Evolutionary conservation across 1,140 invertebrate genomes (phyloP).

Genomic region (Anastrepha ludens): DNA sequence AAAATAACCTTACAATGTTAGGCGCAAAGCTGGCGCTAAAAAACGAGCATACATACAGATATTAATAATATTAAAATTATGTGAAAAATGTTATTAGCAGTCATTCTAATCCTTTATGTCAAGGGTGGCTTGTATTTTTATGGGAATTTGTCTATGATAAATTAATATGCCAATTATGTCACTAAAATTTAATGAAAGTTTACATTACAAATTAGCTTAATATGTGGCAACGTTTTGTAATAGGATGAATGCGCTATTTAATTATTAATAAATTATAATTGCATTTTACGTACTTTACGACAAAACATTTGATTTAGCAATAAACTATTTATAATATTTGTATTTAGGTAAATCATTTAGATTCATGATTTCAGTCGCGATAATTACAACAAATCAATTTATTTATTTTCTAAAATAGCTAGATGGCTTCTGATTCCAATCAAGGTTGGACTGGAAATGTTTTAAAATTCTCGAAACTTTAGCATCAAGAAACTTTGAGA

Average conservation of each 20-base stretch:
- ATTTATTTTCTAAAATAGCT: too few species aligned
- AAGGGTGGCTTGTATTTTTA: neutral
- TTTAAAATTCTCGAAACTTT: too few species aligned
- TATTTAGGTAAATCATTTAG: neutral
- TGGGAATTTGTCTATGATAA: neutral
- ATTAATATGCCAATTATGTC: slow-evolving; percentile 36
- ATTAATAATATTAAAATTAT: too few species aligned
- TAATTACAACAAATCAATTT: too few species aligned
- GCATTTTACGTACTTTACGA: neutral
- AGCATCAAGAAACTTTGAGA: too few species aligned
- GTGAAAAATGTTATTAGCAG: neutral
- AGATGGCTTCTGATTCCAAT: too few species aligned
- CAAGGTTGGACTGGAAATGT: too few species aligned
- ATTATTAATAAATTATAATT: slow-evolving; percentile 22
- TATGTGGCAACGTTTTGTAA: neutral
- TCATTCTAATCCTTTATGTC: neutral
- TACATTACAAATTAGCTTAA: neutral
- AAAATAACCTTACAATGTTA: too few species aligned
- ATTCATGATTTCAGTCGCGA: too few species aligned
- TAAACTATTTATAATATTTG: too few species aligned
- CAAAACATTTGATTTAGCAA: slow-evolving; percentile 1
- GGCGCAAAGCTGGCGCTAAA: too few species aligned
- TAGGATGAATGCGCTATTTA: neutral
- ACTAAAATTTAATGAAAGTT: slow-evolving; percentile 15
- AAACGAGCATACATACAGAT: too few species aligned